A percentile compares a stretch with the other conserved stretches of the same genome.
Conservation (phyloP, 1,140 invertebrate species). For the Caenorhabditis elegans region DNA sequence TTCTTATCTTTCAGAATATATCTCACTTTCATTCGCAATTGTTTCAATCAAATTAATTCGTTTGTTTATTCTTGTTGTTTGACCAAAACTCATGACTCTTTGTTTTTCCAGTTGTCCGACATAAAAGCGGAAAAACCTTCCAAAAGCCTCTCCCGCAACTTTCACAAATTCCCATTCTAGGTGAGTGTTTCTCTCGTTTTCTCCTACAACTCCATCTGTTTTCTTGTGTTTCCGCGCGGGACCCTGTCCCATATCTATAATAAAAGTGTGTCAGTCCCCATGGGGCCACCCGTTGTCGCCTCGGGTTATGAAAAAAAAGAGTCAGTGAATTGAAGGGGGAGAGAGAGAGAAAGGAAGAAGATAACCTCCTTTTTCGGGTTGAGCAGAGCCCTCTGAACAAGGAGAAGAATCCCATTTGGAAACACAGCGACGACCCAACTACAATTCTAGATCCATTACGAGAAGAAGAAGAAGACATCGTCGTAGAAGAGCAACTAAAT, state of each 20-base stretch:
- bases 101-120: background rate
- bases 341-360: too few species aligned
- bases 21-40: too few species aligned
- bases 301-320: conserved; percentile 30
- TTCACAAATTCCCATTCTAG: background rate
- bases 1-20: too few species aligned
- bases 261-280: conserved; percentile 19
- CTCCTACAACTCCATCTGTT: background rate
- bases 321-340: too few species aligned
- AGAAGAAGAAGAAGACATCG: conserved; percentile 7
- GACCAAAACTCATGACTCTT: too few species aligned
- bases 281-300: conserved; percentile 28
- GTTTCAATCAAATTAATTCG: background rate
- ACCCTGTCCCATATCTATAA: conserved; percentile 26
- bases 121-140: background rate
- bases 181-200: background rate
- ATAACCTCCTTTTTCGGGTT: background rate
- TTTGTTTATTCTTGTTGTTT: conserved; percentile 10
- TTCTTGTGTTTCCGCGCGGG: too few species aligned
- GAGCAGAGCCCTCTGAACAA: background rate
- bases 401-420: conserved; percentile 30
- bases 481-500: conserved; percentile 31
- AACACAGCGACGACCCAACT: background rate
- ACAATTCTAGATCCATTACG: conserved; percentile 22
- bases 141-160: background rate